Percentiles rank a stretch among this genome's conserved stretches.
These are phyloP conservation scores for Drosophila equinoxialis DNA, from an alignment of 1,140 invertebrate species.

Conservation along the genomic window DNA sequence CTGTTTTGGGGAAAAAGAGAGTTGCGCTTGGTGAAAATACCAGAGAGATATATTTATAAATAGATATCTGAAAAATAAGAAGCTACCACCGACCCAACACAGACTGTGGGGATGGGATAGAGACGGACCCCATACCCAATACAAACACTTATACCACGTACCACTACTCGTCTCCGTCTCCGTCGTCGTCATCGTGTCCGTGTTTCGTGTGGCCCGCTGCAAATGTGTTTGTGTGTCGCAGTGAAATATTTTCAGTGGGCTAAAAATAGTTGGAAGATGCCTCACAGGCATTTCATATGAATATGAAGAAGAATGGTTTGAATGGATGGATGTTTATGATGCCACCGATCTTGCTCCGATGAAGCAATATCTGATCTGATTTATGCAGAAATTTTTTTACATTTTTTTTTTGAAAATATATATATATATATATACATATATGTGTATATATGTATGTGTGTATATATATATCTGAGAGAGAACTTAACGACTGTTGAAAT, in stretches of 20 bases:
- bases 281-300: slow-evolving; percentile 66
- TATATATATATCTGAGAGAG: slow-evolving; percentile 13
- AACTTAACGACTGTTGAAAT: slow-evolving; percentile 21
- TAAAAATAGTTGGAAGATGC: slow-evolving; percentile 72
- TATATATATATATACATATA: slow-evolving; percentile 21
- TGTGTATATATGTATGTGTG: slow-evolving; percentile 8
- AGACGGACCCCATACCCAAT: slow-evolving; percentile 8
- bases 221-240: slow-evolving; percentile 69
- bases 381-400: slow-evolving; percentile 26
- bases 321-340: slow-evolving; percentile 50
- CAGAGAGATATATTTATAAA: slow-evolving; percentile 59
- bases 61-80: slow-evolving; percentile 81
- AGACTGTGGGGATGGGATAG: slow-evolving; percentile 22
- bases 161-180: slow-evolving; percentile 1
- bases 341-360: slow-evolving; percentile 33
- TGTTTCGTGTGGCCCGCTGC: slow-evolving; percentile 30
- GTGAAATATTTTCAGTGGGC: slow-evolving; percentile 61
- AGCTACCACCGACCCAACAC: slow-evolving; percentile 59
- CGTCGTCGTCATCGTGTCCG: slow-evolving; percentile 13
- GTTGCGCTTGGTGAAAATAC: slow-evolving; percentile 14
- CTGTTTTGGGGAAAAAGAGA: slow-evolving; percentile 51
- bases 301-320: slow-evolving; percentile 70
- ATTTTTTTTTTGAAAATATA: slow-evolving; percentile 1
- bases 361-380: slow-evolving; percentile 40
- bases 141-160: neutral